These are phyloP conservation scores for Periophthalmus magnuspinnatus DNA, from an alignment of 2,797 vertebrate species.

Conservation along the genomic window DNA sequence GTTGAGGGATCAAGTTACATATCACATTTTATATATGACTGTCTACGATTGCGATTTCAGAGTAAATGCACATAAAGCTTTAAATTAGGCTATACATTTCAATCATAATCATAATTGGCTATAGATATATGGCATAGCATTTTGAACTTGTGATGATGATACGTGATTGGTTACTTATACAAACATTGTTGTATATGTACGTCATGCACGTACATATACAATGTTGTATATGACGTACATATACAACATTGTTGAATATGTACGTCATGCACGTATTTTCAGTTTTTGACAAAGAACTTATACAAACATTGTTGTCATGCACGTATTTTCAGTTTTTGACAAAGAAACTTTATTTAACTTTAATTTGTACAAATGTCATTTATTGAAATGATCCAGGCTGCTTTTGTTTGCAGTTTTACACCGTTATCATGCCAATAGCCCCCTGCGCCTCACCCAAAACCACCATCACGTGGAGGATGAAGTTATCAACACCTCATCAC, in stretches of 20 bases:
- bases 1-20: constrained; percentile 1
- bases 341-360: too few species aligned
- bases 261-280: too few species aligned
- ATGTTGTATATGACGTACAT: too few species aligned
- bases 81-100: neutral
- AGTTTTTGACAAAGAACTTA: too few species aligned
- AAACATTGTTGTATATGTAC: too few species aligned
- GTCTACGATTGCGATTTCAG: neutral
- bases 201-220: too few species aligned
- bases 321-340: too few species aligned
- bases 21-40: neutral
- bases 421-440: constrained; percentile 63
- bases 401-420: constrained; percentile 57
- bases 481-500: constrained; percentile 67
- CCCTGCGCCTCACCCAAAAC: constrained; percentile 72
- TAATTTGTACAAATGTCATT: too few species aligned
- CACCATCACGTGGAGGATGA: constrained; percentile 80
- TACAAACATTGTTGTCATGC: too few species aligned
- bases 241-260: too few species aligned
- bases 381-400: neutral
- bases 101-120: too few species aligned
- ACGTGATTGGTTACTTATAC: neutral
- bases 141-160: neutral
- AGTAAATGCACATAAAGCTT: neutral
- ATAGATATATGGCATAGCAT: neutral